Base-by-base conservation (phyloP, 35 echinoderm and acorn worm species). In the Stichopus chloronotus region DNA sequence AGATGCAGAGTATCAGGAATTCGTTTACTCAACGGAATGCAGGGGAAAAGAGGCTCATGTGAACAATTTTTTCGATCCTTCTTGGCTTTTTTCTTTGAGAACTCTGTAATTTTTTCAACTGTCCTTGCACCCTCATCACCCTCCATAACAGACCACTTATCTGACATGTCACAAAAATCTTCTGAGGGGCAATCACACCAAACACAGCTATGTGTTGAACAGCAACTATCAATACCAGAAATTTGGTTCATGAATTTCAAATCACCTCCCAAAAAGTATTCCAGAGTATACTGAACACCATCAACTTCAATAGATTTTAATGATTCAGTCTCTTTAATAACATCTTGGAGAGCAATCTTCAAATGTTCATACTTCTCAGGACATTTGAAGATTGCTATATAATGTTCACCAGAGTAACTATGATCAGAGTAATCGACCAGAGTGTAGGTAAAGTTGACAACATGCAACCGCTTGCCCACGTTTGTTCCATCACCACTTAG, bases 211-310 rank as follows among this genome's bases (percentile, higher is more conserved):
- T 71, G 1, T 71, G 63, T 71, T 71, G 4, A 71, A 71, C 63
- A 71, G 1, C 63, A 71, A 71, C 63, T 71, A n/a, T 71, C 63
- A 71, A 71, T 71, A 71, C 63, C 63, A 71, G 63, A 71, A 71
- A 71, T 71, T 71, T 71, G 63, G 63, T 71, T 71, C 63, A 71
- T 71, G 63, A 71, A 71, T 71, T 71, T 71, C 63, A 71, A 71
- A 71, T 71, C 63, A 71, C 63, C 63, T 71, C 63, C 4, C 63
- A 71, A 71, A 71, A 71, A 2, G 63, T 71, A 71, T 71, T 71
- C 63, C 63, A 71, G 4, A 71, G 4, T 71, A 71, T 4, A 71
- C 4, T 71, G 1, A 71, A 1, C 4, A 4, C 4, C 63, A 71
- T 71, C 63, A 71, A 71, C 63, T 2, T 71, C 4, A 71, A 71